These are phyloP conservation scores for Hydrochoerus hydrochaeris DNA, from an alignment of 2,113 vertebrate species.

Conservation along the genomic window DNA sequence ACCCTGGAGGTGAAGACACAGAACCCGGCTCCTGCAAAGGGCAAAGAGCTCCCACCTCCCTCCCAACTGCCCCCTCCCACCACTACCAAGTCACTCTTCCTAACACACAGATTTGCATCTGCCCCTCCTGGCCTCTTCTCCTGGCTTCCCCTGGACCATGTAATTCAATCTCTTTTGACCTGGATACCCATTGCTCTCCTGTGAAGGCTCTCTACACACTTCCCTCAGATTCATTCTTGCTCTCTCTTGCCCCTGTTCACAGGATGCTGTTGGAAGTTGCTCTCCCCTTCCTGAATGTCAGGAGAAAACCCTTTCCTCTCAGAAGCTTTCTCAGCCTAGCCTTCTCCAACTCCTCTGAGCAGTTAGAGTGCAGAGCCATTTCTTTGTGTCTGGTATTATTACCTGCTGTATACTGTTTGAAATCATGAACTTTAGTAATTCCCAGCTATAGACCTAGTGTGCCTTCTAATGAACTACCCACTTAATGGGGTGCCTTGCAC, in stretches of 20 bases:
- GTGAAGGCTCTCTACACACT: not conserved
- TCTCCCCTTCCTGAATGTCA: not conserved
- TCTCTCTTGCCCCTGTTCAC: not conserved
- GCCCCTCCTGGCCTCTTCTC: not conserved
- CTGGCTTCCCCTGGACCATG: not conserved
- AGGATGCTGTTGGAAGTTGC: not conserved
- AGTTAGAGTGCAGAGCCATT: not conserved
- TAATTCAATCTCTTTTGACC: not conserved
- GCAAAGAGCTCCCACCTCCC: not conserved
- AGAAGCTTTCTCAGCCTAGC: not conserved
- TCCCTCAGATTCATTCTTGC: not conserved
- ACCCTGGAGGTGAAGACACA: not conserved
- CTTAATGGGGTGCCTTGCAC: not conserved
- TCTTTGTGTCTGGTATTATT: conserved; percentile 2
- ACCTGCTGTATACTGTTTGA: conserved; percentile 18
- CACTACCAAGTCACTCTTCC: not conserved
- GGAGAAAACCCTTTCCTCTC: not conserved
- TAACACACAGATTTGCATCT: not conserved
- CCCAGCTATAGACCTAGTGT: conserved; percentile 11
- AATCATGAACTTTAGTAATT: conserved; percentile 43
- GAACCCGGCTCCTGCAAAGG: not conserved
- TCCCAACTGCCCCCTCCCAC: not conserved
- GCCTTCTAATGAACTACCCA: not conserved
- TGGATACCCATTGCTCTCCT: not conserved
- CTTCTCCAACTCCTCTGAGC: not conserved